These are phyloP conservation scores for Trissolcus basalis DNA, from an alignment of 1,140 invertebrate species.

Conservation along the genomic window DNA sequence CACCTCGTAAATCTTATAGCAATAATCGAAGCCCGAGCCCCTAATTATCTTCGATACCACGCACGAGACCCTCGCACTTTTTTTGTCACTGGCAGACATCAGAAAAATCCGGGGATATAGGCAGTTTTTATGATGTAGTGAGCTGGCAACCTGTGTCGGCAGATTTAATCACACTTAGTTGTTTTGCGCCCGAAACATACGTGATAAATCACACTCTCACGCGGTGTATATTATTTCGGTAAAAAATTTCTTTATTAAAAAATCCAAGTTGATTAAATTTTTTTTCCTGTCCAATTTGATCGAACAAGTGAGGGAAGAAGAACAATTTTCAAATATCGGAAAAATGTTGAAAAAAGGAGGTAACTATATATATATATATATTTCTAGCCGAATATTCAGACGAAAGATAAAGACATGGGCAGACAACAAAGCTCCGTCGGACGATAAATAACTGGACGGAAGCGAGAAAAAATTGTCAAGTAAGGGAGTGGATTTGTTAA, in stretches of 20 bases:
- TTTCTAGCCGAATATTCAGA: neutral
- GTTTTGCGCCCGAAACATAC: conserved; percentile 24
- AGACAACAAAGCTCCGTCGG: conserved; percentile 7
- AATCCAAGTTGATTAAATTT: no score
- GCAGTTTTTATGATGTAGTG: conserved; percentile 38
- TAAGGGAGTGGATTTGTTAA: conserved; percentile 37
- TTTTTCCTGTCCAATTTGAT: no score
- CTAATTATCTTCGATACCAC: conserved; percentile 61
- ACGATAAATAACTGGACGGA: conserved; percentile 27
- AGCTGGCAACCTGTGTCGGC: conserved; percentile 8
- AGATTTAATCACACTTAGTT: conserved; percentile 46
- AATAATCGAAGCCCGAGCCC: conserved; percentile 58
- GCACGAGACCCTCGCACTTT: conserved; percentile 12
- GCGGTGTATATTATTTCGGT: conserved; percentile 29
- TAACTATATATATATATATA: no score
- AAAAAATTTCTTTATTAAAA: no score
- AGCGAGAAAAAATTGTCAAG: conserved; percentile 9
- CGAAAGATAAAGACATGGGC: neutral
- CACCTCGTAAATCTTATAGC: conserved; percentile 62
- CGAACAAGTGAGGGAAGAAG: no score
- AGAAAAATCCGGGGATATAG: conserved; percentile 34
- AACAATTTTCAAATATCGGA: no score
- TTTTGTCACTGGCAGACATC: conserved; percentile 51
- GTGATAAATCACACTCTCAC: conserved; percentile 40
- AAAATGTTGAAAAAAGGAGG: no score